Percentiles rank a stretch among this genome's conserved stretches.
Evolutionary conservation across 2,797 vertebrate species (phyloP).

Genomic region (Chaenodraco wilsoni): DNA sequence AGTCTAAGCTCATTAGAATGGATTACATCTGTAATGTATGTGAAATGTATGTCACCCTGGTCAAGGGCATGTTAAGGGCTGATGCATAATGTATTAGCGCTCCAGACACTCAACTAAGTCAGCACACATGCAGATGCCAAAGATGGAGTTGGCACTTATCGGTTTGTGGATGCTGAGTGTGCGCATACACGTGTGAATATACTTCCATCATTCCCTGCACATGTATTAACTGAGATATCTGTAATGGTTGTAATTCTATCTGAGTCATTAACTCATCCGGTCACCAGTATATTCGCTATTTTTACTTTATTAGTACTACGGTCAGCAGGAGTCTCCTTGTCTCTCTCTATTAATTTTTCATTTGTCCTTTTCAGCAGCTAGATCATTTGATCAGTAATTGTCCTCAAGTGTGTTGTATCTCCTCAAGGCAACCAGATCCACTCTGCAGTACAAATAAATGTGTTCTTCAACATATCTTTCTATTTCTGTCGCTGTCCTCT

Average conservation of each 20-base stretch:
- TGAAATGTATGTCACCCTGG: constrained; percentile 72
- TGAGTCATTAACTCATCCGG: constrained; percentile 29
- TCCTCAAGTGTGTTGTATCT: constrained; percentile 36
- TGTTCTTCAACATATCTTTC: constrained; percentile 47
- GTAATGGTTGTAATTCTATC: constrained; percentile 44
- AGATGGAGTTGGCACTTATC: constrained; percentile 43
- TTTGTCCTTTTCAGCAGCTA: constrained; percentile 46
- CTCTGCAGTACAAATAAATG: constrained; percentile 53
- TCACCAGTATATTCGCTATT: constrained; percentile 17
- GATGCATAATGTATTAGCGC: constrained; percentile 78
- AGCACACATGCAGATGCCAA: constrained; percentile 57
- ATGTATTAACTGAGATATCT: constrained; percentile 27
- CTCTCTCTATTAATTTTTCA: constrained; percentile 50
- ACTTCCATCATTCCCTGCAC: constrained; percentile 1
- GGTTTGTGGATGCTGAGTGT: constrained; percentile 27
- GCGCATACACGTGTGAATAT: constrained; percentile 7
- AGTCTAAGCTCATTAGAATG: constrained; percentile 80
- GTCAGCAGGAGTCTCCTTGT: constrained; percentile 12
- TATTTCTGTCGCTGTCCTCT: constrained; percentile 43
- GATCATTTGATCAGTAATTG: constrained; percentile 61
- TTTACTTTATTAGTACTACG: constrained; percentile 29
- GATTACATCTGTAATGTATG: constrained; percentile 83
- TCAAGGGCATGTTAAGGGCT: constrained; percentile 75
- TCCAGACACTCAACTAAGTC: constrained; percentile 46
- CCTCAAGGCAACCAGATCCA: constrained; percentile 40